Conservation (phyloP, 2,888 invertebrate genomes). For the Dynastes hyllus region DNA sequence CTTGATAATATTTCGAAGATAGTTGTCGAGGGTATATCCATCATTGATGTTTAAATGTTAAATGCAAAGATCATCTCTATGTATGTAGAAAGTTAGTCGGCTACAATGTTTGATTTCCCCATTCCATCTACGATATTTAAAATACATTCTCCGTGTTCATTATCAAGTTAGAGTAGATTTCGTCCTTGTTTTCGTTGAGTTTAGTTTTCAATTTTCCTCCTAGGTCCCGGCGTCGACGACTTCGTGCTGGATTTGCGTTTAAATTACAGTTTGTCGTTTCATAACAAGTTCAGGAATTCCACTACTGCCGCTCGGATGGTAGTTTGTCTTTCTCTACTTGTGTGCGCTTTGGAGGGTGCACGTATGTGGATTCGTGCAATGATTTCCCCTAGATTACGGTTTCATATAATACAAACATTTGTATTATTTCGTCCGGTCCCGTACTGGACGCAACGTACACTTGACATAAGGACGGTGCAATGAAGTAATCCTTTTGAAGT, state of each 20-base stretch:
- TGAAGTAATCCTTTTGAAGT: neutral
- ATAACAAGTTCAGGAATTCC: constrained; percentile 48
- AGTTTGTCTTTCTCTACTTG: neutral
- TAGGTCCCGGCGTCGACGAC: constrained; percentile 11
- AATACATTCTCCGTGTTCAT: constrained; percentile 50
- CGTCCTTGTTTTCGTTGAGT: constrained; percentile 48
- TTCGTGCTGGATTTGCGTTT: constrained; percentile 47
- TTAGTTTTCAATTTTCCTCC: constrained; percentile 52
- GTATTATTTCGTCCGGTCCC: neutral
- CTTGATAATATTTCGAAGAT: too few species aligned
- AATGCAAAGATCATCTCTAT: neutral
- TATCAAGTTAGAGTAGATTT: constrained; percentile 48
- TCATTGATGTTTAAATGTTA: neutral
- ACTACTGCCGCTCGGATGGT: constrained; percentile 5
- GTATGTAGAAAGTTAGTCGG: constrained; percentile 1
- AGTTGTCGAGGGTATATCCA: neutral
- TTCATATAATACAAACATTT: constrained; percentile 30
- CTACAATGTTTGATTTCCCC: neutral
- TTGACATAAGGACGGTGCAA: neutral
- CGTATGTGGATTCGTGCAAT: neutral
- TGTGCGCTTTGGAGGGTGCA: neutral
- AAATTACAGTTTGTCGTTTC: constrained; percentile 50
- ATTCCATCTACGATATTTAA: constrained; percentile 36
- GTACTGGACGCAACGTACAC: neutral
- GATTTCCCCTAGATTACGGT: constrained; percentile 28